These are phyloP conservation scores for Psettodes erumei DNA, from an alignment of 2,113 vertebrate species.

Conservation along the genomic window DNA sequence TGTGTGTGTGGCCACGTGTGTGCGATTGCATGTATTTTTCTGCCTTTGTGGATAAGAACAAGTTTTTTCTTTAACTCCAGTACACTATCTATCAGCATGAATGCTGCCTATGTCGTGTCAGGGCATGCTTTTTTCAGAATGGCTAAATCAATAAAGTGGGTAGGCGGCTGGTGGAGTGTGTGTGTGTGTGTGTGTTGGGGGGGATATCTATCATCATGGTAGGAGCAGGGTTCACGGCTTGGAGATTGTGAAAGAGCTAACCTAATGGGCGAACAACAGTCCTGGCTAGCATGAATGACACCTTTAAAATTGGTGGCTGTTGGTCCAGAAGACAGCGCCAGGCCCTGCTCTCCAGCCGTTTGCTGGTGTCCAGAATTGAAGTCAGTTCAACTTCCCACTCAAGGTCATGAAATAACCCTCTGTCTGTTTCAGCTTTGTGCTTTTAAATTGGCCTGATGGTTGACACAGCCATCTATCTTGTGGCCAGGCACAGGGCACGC, in stretches of 20 bases:
- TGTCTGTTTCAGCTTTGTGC: conserved; percentile 22
- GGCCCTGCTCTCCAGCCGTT: background rate
- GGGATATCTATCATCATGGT: background rate
- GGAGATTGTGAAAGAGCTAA: conserved; percentile 12
- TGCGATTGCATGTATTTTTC: background rate
- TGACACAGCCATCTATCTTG: conserved; percentile 44
- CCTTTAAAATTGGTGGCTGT: conserved; percentile 37
- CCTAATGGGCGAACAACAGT: conserved; percentile 19
- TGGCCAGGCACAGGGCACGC: background rate
- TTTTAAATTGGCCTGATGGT: conserved; percentile 34
- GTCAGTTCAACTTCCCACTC: conserved; percentile 2
- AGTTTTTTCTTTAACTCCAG: background rate
- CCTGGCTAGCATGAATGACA: conserved; percentile 29
- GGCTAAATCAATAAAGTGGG: background rate
- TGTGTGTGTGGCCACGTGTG: conserved; percentile 13
- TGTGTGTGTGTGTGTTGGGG: too few relatives aligned
- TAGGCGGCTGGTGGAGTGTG: too few relatives aligned
- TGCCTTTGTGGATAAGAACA: background rate
- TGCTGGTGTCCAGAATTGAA: background rate
- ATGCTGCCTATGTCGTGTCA: background rate
- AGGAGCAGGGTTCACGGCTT: conserved; percentile 17
- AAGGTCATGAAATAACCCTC: conserved; percentile 25
- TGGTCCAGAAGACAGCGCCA: conserved; percentile 20
- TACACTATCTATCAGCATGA: background rate
- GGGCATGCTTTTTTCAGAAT: background rate